phyloP scores from a whole-genome alignment of 1,140 invertebrate species.

The Chymomyza costata region DNA sequence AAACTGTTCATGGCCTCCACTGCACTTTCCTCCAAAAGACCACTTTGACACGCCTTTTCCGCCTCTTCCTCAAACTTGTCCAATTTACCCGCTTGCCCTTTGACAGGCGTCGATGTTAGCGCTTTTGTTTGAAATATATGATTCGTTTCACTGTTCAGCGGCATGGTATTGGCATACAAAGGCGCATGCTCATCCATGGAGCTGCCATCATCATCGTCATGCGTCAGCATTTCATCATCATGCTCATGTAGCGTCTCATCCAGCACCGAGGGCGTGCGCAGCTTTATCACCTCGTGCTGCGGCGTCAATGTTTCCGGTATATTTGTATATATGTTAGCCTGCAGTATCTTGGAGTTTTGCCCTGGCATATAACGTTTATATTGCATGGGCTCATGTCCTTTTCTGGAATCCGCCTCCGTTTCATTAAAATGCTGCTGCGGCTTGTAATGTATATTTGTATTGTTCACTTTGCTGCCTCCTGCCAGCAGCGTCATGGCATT shows the following conservation, averaged over 20 bases:
- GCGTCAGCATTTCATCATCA: slow-evolving; percentile 38
- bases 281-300: slow-evolving; percentile 77
- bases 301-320: slow-evolving; percentile 82
- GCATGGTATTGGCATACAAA: slow-evolving; percentile 62
- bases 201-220: slow-evolving; percentile 48
- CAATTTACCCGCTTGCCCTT: too few relatives aligned
- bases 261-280: slow-evolving; percentile 62
- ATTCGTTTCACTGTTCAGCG: slow-evolving; percentile 27
- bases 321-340: slow-evolving; percentile 85
- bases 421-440: slow-evolving; percentile 36
- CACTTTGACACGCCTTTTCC: too few relatives aligned
- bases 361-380: slow-evolving; percentile 47
- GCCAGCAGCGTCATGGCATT: slow-evolving; percentile 81
- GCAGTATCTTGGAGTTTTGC: slow-evolving; percentile 74
- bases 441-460: slow-evolving; percentile 80
- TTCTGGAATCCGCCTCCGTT: slow-evolving; percentile 5
- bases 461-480: slow-evolving; percentile 83
- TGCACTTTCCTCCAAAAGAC: slow-evolving; percentile 39
- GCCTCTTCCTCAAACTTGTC: too few relatives aligned
- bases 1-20: slow-evolving; percentile 71
- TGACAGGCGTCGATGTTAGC: too few relatives aligned
- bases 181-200: slow-evolving; percentile 55
- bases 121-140: slow-evolving; percentile 21
- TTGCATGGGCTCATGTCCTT: slow-evolving; percentile 36
- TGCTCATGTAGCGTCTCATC: slow-evolving; percentile 76